Base-by-base conservation (phyloP, 1,140 invertebrate genomes). In the Uloborus diversus region DNA sequence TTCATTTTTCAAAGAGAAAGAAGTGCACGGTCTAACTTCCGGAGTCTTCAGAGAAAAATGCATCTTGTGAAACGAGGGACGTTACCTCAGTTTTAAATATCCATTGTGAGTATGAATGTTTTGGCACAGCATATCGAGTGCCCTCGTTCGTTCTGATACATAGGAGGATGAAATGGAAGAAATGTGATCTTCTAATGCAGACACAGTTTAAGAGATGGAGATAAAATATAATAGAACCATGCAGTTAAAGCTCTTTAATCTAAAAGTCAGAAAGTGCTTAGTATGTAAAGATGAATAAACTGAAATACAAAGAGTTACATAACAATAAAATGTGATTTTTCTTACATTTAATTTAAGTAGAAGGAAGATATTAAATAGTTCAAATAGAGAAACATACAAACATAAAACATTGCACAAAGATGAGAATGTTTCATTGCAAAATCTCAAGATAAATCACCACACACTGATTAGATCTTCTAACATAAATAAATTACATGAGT, bases 51-150 rank as follows among this genome's bases (percentile, higher is more conserved):
- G 68, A 68, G 47, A 20, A 37, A 70, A 37, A 70, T 57, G 32
- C 35, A 37, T 65, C 23, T 14, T 61, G 17, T 73, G 32, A 73
- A 68, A 73, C 35, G 30, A 61, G 35, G 49, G 69, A 56, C 69
- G 47, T 42, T 33, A 49, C 30, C 30, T 73, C 37, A 27, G 49
- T 28, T 30, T 42, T n/a, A 73, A 56, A 42, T 30, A 53, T 61
- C 33, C 47, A 14, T 5, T 9, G 23, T 37, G 49, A 33, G 20
- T 70, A 14, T 27, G 25, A 35, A 33, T 51, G n/a, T 23, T 73
- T 73, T 73, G 69, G 69, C 69, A 73, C 69, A 73, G 61, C 53
- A 70, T 42, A 61, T 69, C 33, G n/a, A 73, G 61, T 73, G 69
- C 69, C 69, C 27, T 61, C 61, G 69, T 47, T 61, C 37, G 61